Conservation (phyloP, 2,888 invertebrate species). For the Epinotia ramella region DNA sequence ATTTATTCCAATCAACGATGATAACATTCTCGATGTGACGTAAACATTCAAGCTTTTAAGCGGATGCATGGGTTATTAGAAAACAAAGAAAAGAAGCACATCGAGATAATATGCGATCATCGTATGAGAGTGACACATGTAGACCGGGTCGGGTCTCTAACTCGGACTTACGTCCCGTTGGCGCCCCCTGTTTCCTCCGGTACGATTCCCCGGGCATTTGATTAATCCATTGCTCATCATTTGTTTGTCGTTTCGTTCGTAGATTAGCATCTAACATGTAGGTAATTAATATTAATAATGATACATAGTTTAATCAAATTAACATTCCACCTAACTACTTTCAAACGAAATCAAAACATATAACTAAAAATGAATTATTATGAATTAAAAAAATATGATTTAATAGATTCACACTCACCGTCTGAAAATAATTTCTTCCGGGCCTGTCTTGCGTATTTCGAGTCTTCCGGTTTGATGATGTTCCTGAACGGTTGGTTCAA, state of each 20-base stretch:
- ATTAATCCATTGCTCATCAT: constrained; percentile 74
- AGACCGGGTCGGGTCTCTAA: constrained; percentile 55
- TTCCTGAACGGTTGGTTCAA: constrained; percentile 97
- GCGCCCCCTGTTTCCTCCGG: constrained; percentile 87
- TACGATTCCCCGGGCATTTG: constrained; percentile 78
- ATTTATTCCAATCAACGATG: constrained; percentile 68
- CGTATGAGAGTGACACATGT: constrained; percentile 65
- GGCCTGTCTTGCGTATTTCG: constrained; percentile 83
- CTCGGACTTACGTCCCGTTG: constrained; percentile 87
- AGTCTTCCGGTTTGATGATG: constrained; percentile 86
- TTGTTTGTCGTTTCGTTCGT: constrained; percentile 77
- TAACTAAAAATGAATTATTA: neutral
- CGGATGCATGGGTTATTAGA: constrained; percentile 67
- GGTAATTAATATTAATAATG: constrained; percentile 40
- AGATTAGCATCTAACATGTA: constrained; percentile 68
- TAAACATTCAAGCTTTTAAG: constrained; percentile 78
- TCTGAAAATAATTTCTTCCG: constrained; percentile 88
- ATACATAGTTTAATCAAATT: neutral
- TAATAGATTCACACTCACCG: constrained; percentile 84
- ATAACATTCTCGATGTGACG: constrained; percentile 81
- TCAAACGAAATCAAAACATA: constrained; percentile 13
- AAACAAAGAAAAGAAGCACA: constrained; percentile 75
- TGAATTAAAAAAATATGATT: constrained; percentile 44
- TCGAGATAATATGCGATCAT: constrained; percentile 79
- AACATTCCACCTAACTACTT: constrained; percentile 23